Evolutionary conservation across 1,140 invertebrate genomes (phyloP), one percentile per base, ranked within the genome.

Genomic region (Drosophila repleta): DNA sequence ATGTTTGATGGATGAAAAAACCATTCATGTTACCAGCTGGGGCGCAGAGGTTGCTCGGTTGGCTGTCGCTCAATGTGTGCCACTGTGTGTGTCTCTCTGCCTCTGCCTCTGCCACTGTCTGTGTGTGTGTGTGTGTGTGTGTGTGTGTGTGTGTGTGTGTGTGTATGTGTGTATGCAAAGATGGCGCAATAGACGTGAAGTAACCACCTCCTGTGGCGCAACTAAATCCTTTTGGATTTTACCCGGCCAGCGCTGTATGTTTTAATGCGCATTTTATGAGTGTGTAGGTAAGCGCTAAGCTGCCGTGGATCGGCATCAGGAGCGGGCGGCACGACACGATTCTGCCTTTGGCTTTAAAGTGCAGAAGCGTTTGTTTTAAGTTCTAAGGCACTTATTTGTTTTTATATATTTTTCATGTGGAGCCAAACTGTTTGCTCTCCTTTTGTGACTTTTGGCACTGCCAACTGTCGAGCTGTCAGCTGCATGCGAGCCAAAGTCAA

Each of bases 1-100:
- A 90, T 89, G 85, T 89, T 88, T 89, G 85, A 89, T 90, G 85
- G 85, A 88, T 88, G 83, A 88, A 88, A 88, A 85, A 90, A 81
- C 85, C 87, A 90, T 89, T 85, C 79, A 88, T 83, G 83, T 83
- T 79, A 88, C 83, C 83, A 88, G 83, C 83, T 89, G 83, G 84
- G 83, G 83, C 68, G 78, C 82, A 87, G 85, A 87, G 82, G 82
- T 87, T 87, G 67, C 74, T 58, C 57, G 24, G 43, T 61, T 41
- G 72, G 43, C 65, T 39, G 29, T 46, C 49, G 56, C 37, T 43
- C n/a, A 39, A 24, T 60, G 43, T 62, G 55, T 60, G 58, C 39
- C 39, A 43, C 39, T 35, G 32, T 35, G 8, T 29, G 29, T 37
- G 52, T 18, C 17, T 63, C 39, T 55, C 11, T 26, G 5, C 48